Evolutionary conservation across 2,888 invertebrate genomes (phyloP).

Genomic region (Papilio gigon): DNA sequence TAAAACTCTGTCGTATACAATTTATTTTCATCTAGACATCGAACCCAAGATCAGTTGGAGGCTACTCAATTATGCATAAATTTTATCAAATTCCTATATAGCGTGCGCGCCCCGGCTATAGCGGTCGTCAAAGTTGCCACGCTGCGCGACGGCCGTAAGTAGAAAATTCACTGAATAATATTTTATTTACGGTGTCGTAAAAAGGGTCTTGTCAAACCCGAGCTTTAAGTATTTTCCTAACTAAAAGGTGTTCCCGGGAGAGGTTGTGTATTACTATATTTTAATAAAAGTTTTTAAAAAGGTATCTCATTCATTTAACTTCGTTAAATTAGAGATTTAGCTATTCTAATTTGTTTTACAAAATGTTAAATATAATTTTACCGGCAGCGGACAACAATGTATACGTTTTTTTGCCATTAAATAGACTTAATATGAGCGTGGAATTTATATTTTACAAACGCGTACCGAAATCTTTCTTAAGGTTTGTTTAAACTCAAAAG

Average conservation of each 20-base stretch:
- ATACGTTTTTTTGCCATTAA: too few species aligned
- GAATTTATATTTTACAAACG: too few species aligned
- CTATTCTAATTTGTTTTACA: not conserved
- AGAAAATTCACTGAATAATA: not conserved
- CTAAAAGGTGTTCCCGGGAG: not conserved
- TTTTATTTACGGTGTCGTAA: slow-evolving; percentile 46
- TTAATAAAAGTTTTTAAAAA: not conserved
- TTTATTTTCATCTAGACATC: too few species aligned
- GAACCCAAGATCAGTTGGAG: too few species aligned
- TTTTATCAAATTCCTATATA: not conserved
- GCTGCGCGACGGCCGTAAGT: slow-evolving; percentile 8
- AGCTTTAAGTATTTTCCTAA: slow-evolving; percentile 21
- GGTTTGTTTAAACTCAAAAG: not conserved
- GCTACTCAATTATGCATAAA: too few species aligned
- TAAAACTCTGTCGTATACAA: too few species aligned
- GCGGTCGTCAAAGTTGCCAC: slow-evolving; percentile 6
- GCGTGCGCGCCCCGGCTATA: not conserved
- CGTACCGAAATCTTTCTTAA: too few species aligned
- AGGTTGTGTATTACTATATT: slow-evolving; percentile 1
- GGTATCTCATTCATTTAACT: too few species aligned
- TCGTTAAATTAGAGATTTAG: not conserved
- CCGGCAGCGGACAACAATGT: too few species aligned
- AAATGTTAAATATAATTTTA: too few species aligned
- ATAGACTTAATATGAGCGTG: too few species aligned
- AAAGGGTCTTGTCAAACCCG: slow-evolving; percentile 32